Evolutionary conservation across 2,113 vertebrate genomes (phyloP).

Genomic region (Piaya cayana): DNA sequence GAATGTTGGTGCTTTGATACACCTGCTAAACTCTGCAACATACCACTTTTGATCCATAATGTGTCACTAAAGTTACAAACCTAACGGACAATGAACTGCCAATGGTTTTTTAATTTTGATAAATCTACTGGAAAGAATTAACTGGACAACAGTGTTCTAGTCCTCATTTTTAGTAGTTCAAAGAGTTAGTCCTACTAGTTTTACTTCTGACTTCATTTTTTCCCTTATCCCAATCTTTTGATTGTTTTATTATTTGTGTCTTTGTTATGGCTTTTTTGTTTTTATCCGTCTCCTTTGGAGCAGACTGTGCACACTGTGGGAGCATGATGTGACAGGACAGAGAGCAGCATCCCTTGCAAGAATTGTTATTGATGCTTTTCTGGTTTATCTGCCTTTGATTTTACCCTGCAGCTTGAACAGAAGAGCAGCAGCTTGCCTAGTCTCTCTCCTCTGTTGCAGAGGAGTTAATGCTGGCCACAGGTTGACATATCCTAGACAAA

Average conservation of each 20-base stretch:
- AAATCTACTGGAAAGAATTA: not conserved
- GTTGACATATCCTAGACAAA: not conserved
- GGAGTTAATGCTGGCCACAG: not conserved
- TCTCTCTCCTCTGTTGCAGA: not conserved
- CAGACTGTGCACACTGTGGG: too few relatives aligned
- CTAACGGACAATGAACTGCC: not conserved
- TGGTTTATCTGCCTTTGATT: not conserved
- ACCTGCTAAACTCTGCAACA: not conserved
- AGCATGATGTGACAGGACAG: rapidly evolving
- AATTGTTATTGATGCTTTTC: not conserved
- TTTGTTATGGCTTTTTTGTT: not conserved
- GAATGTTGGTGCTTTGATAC: not conserved
- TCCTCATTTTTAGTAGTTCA: not conserved
- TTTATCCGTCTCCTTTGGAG: not conserved
- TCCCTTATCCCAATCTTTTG: not conserved
- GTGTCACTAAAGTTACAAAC: not conserved
- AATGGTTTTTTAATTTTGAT: not conserved
- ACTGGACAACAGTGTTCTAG: not conserved
- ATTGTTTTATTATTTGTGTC: not conserved
- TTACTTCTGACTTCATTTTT: not conserved
- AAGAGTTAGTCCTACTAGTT: not conserved
- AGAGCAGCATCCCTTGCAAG: not conserved
- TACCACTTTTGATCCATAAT: not conserved
- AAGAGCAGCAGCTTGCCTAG: not conserved
- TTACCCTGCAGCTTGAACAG: not conserved